Evolutionary conservation across 2,797 vertebrate species (phyloP), one percentile per base, ranked within the genome.

Genomic region (Scolopax bukidnonensis): DNA sequence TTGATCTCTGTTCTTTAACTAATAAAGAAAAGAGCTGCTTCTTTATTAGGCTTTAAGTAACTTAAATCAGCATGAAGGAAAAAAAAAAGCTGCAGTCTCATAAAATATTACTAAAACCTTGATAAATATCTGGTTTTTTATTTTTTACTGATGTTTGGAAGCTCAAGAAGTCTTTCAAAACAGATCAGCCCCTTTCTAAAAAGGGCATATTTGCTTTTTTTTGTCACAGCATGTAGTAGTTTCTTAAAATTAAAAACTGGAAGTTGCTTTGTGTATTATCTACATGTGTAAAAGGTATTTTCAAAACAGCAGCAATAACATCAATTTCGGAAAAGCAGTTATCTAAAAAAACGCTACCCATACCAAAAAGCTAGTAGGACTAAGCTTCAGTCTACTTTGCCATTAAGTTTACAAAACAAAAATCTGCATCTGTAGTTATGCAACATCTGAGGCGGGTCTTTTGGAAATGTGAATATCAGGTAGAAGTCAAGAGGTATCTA

Each of bases 221-320:
- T 69, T 76, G 17, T 80, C 65, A 59, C 4, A 82, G n/a, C 16
- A 74, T 45, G 28, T 2, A 65, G 57, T 10, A 77, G 57, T 40
- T 79, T 36, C 59, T 54, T 76, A 67, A 33, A 85, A 47, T 80
- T 48, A 86, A 63, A 47, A 81, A 75, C 0, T 54, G 9, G 38
- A 89, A 83, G 41, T 45, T 81, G 64, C 25, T 83, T 68, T 86
- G 57, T 82, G 19, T 24, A 64, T 69, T 88, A 80, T 21, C 53
- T 61, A 70, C 27, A 33, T 1, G 11, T 20, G 45, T 84, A 92
- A 77, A 95, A 92, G 24, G 30, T 75, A 51, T 40, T 90, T 77
- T 57, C 30, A 70, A 85, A 89, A 89, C 23, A 95, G 80, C 92
- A 95, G 86, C 84, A 94, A 84, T 13, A 81, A 40, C 9, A 10